Evolutionary conservation across 23 tunicate genomes (phyloP), one percentile per base, ranked within the genome.

Genomic region (Ascidia mentula): DNA sequence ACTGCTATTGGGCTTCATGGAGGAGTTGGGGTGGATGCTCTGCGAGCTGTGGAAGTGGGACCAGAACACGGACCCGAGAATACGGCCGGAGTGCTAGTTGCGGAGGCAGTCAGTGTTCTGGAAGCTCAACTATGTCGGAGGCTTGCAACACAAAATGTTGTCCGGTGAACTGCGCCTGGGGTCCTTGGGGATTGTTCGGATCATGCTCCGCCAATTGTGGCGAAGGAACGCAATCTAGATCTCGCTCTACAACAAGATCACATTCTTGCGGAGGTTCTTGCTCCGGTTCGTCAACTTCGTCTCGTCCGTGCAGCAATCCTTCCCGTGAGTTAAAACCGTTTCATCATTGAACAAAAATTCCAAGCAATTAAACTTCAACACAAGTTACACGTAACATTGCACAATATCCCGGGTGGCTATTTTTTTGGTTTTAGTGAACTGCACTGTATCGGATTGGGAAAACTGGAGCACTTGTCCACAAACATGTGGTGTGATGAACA

Each of bases 81-180:
- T 40, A 75, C 40, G 37, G 42, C 24, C 31, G 18, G 59, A 34
- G 36, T 24, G 59, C 80, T 0, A 35, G 78, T 15, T 83, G 87
- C 46, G 87, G 87, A 34, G 87, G 87, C 42, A 9, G 32, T 6
- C n/a, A 40, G 6, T 83, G 87, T 30, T 5, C 71, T n/a, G 87
- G 74, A n/a, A 12, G 53, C 4, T 18, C 74, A 20, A 60, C 59
- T 17, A 34, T 35, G 15, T 40, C 87, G 18, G 33, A 80, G 38
- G 9, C 72, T 22, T 83, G 87, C 72, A 83, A 83, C 74, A 32
- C 73, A 9, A 36, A 60, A 28, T 83, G 87, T 61, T 83, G 87
- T 75, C 87, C 87, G 1, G 87, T 83, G 24, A 35, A 83, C 45
- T 83, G 87, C 33, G 80, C 73, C 32, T 83, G 87, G 87, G 87